Conservation (phyloP, 2,113 vertebrate species). For the Tonatia bakeri region DNA sequence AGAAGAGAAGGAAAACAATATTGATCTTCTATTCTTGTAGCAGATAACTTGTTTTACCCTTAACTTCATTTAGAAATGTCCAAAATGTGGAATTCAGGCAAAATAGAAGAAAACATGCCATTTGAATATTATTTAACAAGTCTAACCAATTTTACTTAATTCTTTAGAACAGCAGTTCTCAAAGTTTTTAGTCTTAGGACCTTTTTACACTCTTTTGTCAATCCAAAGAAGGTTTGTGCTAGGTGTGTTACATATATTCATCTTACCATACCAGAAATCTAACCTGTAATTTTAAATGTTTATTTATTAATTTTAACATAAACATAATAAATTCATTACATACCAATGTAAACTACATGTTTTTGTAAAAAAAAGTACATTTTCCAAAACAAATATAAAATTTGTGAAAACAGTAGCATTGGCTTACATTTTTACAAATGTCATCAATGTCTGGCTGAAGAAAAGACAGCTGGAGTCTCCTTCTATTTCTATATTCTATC, state of each 20-base stretch:
- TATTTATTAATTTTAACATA: neutral
- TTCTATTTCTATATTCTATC: neutral
- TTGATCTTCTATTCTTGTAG: neutral
- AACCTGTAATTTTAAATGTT: neutral
- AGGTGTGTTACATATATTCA: neutral
- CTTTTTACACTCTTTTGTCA: neutral
- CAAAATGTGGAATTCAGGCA: neutral
- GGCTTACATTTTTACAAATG: neutral
- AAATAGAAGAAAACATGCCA: neutral
- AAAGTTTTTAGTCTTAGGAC: neutral
- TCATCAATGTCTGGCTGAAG: neutral
- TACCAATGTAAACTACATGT: neutral
- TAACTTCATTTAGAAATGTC: neutral
- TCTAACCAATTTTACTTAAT: neutral
- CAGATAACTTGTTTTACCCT: neutral
- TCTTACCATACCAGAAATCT: neutral
- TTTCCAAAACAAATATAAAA: neutral
- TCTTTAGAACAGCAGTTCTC: neutral
- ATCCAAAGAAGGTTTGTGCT: neutral
- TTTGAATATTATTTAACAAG: neutral
- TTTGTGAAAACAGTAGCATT: neutral
- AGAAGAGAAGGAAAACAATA: neutral
- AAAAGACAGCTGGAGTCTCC: neutral
- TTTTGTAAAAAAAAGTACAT: neutral
- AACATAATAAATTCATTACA: neutral